A percentile compares a stretch with the other conserved stretches of the same genome.
Conservation (phyloP, 2,888 invertebrate genomes). For the Callimorpha dominula region DNA sequence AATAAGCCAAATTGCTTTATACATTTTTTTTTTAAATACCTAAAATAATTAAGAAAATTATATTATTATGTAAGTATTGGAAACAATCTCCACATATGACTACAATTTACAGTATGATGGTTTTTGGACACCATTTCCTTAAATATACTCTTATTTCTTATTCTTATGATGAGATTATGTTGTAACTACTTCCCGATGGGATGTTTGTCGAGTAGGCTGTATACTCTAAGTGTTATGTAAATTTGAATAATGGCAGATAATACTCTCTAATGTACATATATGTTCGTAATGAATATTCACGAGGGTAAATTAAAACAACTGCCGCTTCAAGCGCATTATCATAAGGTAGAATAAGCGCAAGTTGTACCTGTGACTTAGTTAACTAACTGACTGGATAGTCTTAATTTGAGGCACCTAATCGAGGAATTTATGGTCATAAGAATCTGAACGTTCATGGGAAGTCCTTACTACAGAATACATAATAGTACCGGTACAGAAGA, state of each 20-base stretch:
- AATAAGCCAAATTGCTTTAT: background rate
- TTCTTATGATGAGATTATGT: background rate
- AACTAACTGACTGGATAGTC: too few relatives aligned
- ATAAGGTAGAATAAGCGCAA: background rate
- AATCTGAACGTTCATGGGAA: too few relatives aligned
- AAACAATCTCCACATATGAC: background rate
- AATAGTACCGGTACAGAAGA: too few relatives aligned
- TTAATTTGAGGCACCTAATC: too few relatives aligned
- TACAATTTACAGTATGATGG: background rate
- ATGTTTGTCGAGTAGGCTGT: background rate
- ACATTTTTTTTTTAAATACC: too few relatives aligned
- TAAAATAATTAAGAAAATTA: too few relatives aligned
- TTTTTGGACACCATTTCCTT: background rate
- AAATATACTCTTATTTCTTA: background rate
- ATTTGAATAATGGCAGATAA: conserved; percentile 9
- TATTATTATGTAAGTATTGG: background rate
- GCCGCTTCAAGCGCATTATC: background rate
- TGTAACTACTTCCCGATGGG: background rate
- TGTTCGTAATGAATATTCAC: background rate
- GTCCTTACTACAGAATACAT: too few relatives aligned
- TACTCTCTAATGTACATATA: background rate
- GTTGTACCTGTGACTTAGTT: background rate
- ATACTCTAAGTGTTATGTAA: conserved; percentile 13
- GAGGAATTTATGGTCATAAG: too few relatives aligned
- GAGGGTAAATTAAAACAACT: conserved; percentile 3